These are phyloP conservation scores for Haplotaxodon microlepis DNA, from an alignment of 2,113 vertebrate genomes.

Conservation along the genomic window DNA sequence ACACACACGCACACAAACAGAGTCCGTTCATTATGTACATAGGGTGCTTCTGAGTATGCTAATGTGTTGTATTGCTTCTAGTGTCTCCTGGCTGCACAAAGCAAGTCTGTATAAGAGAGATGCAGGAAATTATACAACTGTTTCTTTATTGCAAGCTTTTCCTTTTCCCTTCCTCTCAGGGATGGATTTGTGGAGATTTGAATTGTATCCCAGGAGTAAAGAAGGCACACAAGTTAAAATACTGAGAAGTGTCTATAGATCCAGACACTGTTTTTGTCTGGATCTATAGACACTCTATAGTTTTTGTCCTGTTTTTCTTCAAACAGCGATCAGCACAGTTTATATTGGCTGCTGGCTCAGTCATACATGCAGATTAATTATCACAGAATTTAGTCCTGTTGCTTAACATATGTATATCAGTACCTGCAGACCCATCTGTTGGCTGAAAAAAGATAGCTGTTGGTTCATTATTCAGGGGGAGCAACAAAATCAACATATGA, in stretches of 20 bases:
- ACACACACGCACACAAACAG: accelerated
- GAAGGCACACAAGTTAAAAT: not conserved
- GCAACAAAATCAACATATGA: not conserved
- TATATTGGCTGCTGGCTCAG: not conserved
- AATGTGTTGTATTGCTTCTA: not conserved
- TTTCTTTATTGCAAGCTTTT: not conserved
- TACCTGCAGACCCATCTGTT: not conserved
- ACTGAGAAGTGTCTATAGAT: not conserved
- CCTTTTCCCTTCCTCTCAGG: not conserved
- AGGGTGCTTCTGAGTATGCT: not conserved
- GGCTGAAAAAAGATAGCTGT: not conserved
- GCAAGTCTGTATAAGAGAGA: not conserved
- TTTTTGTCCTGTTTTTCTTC: not conserved
- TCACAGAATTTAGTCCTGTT: not conserved
- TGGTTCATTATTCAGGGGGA: not conserved
- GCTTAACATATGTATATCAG: not conserved
- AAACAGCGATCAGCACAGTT: not conserved
- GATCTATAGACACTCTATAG: too few relatives aligned
- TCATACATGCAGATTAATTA: constrained; percentile 4
- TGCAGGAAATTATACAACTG: not conserved
- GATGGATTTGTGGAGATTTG: not conserved
- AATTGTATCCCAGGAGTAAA: not conserved
- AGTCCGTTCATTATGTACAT: not conserved
- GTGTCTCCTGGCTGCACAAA: not conserved
- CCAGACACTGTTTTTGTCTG: not conserved